Base-by-base conservation (phyloP, 2,888 invertebrate species). In the Pemphredon lugubris region DNA sequence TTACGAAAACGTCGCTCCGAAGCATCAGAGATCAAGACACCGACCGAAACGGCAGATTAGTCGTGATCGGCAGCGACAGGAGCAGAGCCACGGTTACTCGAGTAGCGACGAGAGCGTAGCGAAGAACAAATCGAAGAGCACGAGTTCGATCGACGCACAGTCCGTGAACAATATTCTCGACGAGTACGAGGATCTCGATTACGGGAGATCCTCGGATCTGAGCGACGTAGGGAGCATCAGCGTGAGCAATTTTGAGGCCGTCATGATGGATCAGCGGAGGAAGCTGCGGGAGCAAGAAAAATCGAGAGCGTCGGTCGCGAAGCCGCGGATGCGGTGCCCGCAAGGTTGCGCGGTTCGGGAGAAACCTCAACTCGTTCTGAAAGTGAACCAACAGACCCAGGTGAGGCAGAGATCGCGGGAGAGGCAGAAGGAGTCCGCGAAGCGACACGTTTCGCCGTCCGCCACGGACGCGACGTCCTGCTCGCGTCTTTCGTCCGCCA, bases 151-250 rank as follows among this genome's bases (percentile, higher is more conserved):
- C 45, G 87, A 87, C 59, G 84, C 87, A 1, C 87, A 87, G 48
- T 87, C 87, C 30, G 84, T 87, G 9, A 87, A 87, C 72, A 87
- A 87, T 37, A 87, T 87, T 18, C 77, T 87, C 21, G 87, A 87
- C 69, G 87, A 87, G 72, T 87, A 84, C 75, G 87, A 87, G 71
- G 87, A 87, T 60, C 74, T 87, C 2, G 85, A 87, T 55, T 84
- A 80, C 60, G 60, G 84, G 4, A 77, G 80, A 13, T 85, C 86
- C 1, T 85, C 87, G n/a, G 86, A 87, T 18, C 63, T 84, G 9
- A 86, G 86, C 53, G 87, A 86, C 58, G 81, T 84, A 1, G 86
- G 83, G 0, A 86, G 83, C 54, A 81, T 86, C 57, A 82, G 68
- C 57, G 82, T 85, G 55, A 79, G 77, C 0, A 87, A 87, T 72